Percentiles rank a stretch among this genome's conserved stretches.
These are phyloP conservation scores for Momotus momota DNA, from an alignment of 2,797 vertebrate genomes.

Conservation along the genomic window DNA sequence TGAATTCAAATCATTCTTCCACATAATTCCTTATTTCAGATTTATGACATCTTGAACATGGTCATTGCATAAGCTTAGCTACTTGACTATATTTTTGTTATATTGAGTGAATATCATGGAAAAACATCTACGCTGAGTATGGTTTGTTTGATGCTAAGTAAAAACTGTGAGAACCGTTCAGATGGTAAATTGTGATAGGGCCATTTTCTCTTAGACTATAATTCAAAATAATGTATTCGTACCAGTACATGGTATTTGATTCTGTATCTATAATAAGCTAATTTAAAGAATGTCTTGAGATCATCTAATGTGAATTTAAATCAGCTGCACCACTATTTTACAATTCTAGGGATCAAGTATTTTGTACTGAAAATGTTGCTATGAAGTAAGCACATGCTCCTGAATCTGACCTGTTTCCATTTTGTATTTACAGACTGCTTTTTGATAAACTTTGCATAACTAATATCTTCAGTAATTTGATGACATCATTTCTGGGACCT, in stretches of 20 bases:
- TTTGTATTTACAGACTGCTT: background rate
- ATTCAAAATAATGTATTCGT: background rate
- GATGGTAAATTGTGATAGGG: background rate
- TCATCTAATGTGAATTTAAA: background rate
- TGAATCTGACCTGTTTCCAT: background rate
- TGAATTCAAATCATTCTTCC: background rate
- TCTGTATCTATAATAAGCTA: background rate
- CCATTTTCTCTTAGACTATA: background rate
- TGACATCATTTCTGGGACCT: background rate
- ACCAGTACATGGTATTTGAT: background rate
- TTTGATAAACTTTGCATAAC: slow-evolving; percentile 14
- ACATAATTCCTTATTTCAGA: background rate
- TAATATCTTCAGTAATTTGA: background rate
- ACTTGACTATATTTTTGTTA: background rate
- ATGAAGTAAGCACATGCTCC: background rate
- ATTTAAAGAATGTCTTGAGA: background rate
- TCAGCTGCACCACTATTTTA: background rate
- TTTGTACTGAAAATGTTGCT: background rate
- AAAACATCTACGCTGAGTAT: background rate
- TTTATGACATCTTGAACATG: background rate
- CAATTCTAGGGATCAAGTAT: background rate
- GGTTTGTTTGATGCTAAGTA: background rate
- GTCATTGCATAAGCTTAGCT: background rate
- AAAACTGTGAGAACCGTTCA: background rate
- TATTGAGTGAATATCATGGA: background rate